Evolutionary conservation across 2,797 vertebrate genomes (phyloP).

Genomic region (Microctenopoma lineatum): DNA sequence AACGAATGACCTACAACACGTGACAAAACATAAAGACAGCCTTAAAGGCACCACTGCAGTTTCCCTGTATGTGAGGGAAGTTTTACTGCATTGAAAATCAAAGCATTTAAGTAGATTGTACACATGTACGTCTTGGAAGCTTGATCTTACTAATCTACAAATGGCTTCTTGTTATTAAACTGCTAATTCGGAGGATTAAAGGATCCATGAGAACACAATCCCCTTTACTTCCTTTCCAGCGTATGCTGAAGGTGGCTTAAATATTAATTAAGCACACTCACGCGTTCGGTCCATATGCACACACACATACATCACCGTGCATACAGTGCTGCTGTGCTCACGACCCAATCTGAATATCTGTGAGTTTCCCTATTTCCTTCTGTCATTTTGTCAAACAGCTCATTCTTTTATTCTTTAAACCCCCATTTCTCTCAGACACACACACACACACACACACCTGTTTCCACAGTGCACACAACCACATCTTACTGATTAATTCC

Average conservation of each 20-base stretch:
- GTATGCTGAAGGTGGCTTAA: conserved; percentile 80
- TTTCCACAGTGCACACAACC: conserved; percentile 50
- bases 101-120: conserved; percentile 82
- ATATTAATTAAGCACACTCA: conserved; percentile 80
- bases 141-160: conserved; percentile 84
- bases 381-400: conserved; percentile 31
- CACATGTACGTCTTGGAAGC: conserved; percentile 77
- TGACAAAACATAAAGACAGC: conserved; percentile 15
- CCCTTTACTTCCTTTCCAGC: conserved; percentile 75
- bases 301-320: conserved; percentile 33
- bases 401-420: conserved; percentile 9
- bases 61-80: conserved; percentile 28
- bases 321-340: conserved; percentile 17
- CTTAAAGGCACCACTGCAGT: neutral
- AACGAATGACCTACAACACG: conserved; percentile 30
- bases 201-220: conserved; percentile 82
- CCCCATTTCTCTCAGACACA: conserved; percentile 25
- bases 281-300: conserved; percentile 35
- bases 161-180: conserved; percentile 85
- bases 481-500: conserved; percentile 49
- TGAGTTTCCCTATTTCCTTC: conserved; percentile 25
- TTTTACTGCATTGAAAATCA: conserved; percentile 72
- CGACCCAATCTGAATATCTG: conserved; percentile 25
- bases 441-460: conserved; percentile 29
- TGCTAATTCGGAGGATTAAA: conserved; percentile 84